Evolutionary conservation across 2,113 vertebrate species (phyloP).

Genomic region (Cryptotis parvus): DNA sequence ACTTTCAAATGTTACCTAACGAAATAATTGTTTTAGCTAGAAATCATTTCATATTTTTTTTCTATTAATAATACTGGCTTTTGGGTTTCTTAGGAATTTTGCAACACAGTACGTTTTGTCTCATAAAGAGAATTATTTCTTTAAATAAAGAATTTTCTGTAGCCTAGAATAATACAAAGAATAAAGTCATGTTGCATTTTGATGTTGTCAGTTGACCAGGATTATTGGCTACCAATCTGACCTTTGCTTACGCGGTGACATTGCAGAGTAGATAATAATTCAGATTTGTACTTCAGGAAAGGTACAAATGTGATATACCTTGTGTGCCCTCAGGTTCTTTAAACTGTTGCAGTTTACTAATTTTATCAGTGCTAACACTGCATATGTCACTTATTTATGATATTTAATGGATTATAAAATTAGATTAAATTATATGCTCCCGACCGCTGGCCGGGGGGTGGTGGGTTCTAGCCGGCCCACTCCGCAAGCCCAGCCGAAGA

Average conservation of each 20-base stretch:
- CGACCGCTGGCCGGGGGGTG: no score
- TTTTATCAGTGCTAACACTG: background rate
- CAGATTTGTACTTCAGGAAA: slow-evolving; percentile 44
- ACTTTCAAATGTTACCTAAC: no score
- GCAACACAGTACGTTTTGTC: background rate
- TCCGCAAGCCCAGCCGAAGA: no score
- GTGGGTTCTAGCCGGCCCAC: no score
- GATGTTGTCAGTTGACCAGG: background rate
- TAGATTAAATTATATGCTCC: no score
- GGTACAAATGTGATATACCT: background rate
- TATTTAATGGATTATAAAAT: background rate
- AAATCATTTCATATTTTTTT: no score
- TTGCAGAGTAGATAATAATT: background rate
- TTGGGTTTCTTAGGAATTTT: slow-evolving; percentile 11
- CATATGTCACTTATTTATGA: background rate
- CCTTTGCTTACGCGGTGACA: background rate
- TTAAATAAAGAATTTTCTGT: background rate
- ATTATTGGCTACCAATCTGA: slow-evolving; percentile 7
- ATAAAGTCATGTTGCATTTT: background rate
- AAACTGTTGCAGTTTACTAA: background rate
- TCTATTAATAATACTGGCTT: no score
- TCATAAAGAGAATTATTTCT: slow-evolving; percentile 8
- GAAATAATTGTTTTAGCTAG: no score
- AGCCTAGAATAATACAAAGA: slow-evolving; percentile 13
- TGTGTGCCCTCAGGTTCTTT: slow-evolving; percentile 28